phyloP scores from a whole-genome alignment of 2,113 vertebrate genomes.

The Acanthisitta chloris region DNA sequence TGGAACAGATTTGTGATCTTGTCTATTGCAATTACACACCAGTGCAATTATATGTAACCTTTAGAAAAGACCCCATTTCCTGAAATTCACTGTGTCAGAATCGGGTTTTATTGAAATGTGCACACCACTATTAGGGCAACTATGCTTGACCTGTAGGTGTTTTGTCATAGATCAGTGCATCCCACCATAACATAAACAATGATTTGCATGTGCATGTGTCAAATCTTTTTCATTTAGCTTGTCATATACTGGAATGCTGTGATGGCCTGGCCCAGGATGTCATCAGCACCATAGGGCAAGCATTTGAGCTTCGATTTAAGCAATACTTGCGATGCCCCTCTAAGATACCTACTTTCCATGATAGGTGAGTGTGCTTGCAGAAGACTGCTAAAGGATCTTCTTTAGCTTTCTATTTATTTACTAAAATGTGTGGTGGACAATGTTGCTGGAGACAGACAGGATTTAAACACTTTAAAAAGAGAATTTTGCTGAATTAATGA shows the following conservation, averaged over 20 bases:
- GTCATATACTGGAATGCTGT: constrained; percentile 95
- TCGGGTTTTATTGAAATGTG: not conserved
- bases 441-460: not conserved
- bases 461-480: not conserved
- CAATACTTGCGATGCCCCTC: constrained; percentile 93
- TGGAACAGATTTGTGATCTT: not conserved
- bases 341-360: constrained; percentile 84
- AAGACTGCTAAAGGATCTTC: not conserved
- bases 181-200: not conserved
- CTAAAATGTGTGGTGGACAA: not conserved
- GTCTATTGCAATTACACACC: not conserved
- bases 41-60: not conserved
- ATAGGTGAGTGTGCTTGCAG: constrained; percentile 77
- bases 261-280: constrained; percentile 94
- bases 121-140: not conserved
- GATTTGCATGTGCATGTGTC: not conserved
- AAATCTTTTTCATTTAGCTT: constrained; percentile 76
- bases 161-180: not conserved
- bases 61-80: not conserved
- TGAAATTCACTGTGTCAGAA: not conserved
- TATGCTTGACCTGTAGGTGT: not conserved
- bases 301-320: constrained; percentile 97
- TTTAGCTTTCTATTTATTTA: not conserved
- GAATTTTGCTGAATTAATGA: not conserved
- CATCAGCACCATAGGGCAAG: constrained; percentile 95